A percentile compares a stretch with the other conserved stretches of the same genome.
Conservation (phyloP, 30 jellyfish, hydroid and myxozoan genomes). For the Aurelia coerulea region DNA sequence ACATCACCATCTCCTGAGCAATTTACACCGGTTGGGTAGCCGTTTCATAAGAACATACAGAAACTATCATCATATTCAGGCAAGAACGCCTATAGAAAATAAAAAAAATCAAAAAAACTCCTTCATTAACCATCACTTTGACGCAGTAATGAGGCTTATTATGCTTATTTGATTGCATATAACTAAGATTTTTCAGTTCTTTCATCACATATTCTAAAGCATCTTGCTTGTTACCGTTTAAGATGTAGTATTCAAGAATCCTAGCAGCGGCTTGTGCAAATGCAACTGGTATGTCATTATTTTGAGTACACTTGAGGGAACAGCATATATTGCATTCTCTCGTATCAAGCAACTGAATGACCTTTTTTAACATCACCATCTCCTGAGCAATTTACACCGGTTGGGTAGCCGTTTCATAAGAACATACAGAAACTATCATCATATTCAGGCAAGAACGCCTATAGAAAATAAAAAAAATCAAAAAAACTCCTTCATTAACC, state of each 20-base stretch:
- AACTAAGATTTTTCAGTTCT: too few species aligned
- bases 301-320: not conserved
- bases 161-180: too few species aligned
- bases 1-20: not conserved
- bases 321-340: constrained; percentile 15
- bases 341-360: not conserved
- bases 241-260: too few species aligned
- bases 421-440: not conserved
- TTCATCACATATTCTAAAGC: too few species aligned
- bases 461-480: not conserved
- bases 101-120: not conserved
- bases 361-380: not conserved
- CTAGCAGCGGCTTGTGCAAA: too few species aligned
- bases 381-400: constrained; percentile 1
- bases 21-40: not conserved
- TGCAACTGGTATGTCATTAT: too few species aligned
- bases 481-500: not conserved
- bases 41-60: not conserved
- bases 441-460: not conserved
- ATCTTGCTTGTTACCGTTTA: too few species aligned
- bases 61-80: not conserved
- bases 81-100: not conserved
- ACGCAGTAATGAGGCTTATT: too few species aligned
- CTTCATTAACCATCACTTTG: too few species aligned
- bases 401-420: not conserved